Evolutionary conservation across 2,797 vertebrate genomes (phyloP), one percentile per base, ranked within the genome.

Genomic region (Oophaga sylvatica): DNA sequence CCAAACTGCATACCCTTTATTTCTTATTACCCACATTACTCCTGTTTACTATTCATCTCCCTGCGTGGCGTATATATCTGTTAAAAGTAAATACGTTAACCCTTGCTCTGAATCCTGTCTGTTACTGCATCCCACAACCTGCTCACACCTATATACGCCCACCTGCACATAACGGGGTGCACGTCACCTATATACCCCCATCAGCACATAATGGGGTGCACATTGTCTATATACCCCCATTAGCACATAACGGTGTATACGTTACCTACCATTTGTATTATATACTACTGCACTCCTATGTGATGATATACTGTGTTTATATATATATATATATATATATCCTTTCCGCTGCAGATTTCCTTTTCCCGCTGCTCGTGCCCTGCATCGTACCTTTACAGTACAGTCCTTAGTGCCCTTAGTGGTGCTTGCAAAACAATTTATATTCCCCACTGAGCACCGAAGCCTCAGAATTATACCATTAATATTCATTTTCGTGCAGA

Each of bases 401-500:
- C 59, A 79, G 16, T 83, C 26, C 45, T 83, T 70, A 78, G 35
- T 31, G 22, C 45, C 26, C 45, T 83, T 70, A 78, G 35, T 31
- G 22, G 26, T 45, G 86, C 75, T 60, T 71, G 73, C 57, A 56
- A 60, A 62, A 81, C 68, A 26, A 85, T 85, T 81, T 78, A 62
- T 81, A 82, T 86, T 82, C 79, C 77, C 79, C 48, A 20, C 75
- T 16, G 71, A 70, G 84, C 82, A 78, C 48, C 48, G 62, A 86
- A 45, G 83, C 48, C 79, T 90, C 91, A 83, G 82, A 31, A 90
- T 71, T 82, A 85, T 85, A 88, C 90, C 87, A 90, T 90, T 92
- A 90, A 90, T 81, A 63, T 87, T 91, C 80, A 81, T 41, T 73
- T 90, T 60, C 80, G 63, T 90, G 90, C 41, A 86, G 45, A 90